Percentiles rank a stretch among this genome's conserved stretches.
Conservation (phyloP, 2,797 vertebrate species). For the Masticophis lateralis region DNA sequence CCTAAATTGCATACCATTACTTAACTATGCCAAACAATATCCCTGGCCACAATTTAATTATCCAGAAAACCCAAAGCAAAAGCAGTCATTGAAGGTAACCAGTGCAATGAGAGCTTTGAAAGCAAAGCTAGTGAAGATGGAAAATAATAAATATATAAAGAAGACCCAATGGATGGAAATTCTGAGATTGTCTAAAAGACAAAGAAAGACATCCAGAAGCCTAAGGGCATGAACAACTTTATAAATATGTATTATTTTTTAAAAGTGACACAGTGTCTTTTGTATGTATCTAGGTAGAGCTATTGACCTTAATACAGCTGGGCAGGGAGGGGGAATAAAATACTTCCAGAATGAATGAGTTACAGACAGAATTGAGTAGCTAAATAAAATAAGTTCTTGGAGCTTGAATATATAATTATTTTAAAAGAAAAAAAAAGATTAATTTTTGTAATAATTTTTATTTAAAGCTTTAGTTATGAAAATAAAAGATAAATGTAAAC, state of each 20-base stretch:
- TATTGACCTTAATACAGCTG: slow-evolving; percentile 2
- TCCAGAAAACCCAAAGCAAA: neutral
- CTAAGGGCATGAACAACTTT: neutral
- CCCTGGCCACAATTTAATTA: neutral
- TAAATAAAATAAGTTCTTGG: neutral
- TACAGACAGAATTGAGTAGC: neutral
- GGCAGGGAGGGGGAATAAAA: neutral
- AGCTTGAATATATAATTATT: neutral
- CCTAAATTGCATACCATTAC: slow-evolving; percentile 7
- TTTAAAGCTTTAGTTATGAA: neutral
- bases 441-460: neutral
- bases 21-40: neutral
- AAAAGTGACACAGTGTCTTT: neutral
- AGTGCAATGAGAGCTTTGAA: slow-evolving; percentile 4
- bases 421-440: neutral
- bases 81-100: neutral
- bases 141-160: neutral
- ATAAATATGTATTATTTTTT: slow-evolving; percentile 21
- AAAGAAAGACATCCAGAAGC: neutral
- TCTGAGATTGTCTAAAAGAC: neutral
- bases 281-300: neutral
- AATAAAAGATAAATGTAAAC: neutral
- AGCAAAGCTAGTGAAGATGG: neutral
- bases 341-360: neutral
- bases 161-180: neutral